phyloP scores from a whole-genome alignment of 2,797 vertebrate genomes.

The Pogoniulus pusillus region DNA sequence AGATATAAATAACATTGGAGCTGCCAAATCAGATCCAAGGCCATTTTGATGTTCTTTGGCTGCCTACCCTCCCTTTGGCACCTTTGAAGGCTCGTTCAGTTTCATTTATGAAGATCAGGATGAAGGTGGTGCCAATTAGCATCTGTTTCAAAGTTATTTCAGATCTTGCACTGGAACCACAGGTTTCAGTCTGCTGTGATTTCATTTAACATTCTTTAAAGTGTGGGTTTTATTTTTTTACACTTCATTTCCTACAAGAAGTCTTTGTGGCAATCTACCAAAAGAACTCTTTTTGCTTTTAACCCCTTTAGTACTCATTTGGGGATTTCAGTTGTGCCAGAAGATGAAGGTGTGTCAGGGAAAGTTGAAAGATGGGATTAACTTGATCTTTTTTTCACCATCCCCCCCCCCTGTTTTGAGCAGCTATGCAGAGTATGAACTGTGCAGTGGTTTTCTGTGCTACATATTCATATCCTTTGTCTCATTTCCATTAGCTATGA shows the following conservation, averaged over 20 bases:
- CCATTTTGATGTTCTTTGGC: neutral
- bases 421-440: neutral
- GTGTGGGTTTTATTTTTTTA: too few relatives aligned
- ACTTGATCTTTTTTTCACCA: neutral
- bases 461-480: neutral
- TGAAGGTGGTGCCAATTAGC: constrained; percentile 26
- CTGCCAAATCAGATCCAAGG: constrained; percentile 1
- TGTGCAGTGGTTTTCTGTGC: neutral
- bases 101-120: constrained; percentile 13
- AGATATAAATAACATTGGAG: neutral
- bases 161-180: constrained; percentile 22
- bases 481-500: neutral
- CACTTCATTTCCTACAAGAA: constrained; percentile 55
- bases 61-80: neutral
- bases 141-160: constrained; percentile 66
- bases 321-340: constrained; percentile 12
- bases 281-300: constrained; percentile 35
- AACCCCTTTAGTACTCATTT: constrained; percentile 31
- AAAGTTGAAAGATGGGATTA: constrained; percentile 11
- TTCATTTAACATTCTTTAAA: constrained; percentile 59
- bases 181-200: constrained; percentile 59
- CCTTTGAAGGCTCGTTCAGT: neutral
- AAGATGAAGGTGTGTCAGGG: neutral
- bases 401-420: neutral
- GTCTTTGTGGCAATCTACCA: constrained; percentile 51